phyloP scores from a whole-genome alignment of 1,140 invertebrate genomes.

The Drosophila suzukii region DNA sequence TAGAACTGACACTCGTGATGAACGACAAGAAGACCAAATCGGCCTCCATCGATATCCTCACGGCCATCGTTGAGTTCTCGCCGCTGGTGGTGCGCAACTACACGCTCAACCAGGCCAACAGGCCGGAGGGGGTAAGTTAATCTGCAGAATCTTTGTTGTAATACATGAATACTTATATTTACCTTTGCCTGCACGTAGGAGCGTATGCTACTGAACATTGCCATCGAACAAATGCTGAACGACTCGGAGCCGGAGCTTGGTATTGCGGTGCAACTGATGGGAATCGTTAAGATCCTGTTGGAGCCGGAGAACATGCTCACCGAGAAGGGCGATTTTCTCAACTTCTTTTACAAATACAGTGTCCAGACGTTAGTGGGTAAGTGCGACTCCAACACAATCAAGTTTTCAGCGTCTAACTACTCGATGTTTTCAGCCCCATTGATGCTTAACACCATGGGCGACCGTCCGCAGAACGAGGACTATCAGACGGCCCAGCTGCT shows the following conservation, averaged over 20 bases:
- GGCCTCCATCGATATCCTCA: constrained; percentile 98
- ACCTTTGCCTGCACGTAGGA: constrained; percentile 86
- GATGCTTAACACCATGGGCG: constrained; percentile 94
- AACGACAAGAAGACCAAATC: constrained; percentile 97
- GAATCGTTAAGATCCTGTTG: constrained; percentile 95
- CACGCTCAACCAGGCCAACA: constrained; percentile 95
- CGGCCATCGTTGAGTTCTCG: constrained; percentile 99
- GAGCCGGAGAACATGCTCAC: constrained; percentile 99
- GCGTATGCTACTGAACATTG: constrained; percentile 97
- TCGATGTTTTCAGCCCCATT: constrained; percentile 89
- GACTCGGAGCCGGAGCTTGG: constrained; percentile 96
- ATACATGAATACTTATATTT: background rate
- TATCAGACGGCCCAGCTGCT: constrained; percentile 98
- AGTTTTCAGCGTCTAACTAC: background rate
- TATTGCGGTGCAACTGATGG: constrained; percentile 97
- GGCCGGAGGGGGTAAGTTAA: constrained; percentile 91
- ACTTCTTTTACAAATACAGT: constrained; percentile 99
- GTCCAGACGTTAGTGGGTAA: constrained; percentile 96
- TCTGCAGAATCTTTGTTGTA: no score
- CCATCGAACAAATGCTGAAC: constrained; percentile 98
- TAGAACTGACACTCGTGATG: constrained; percentile 97
- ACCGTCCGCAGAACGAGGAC: constrained; percentile 95
- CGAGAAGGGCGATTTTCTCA: constrained; percentile 99
- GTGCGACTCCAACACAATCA: background rate
- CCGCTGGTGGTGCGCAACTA: constrained; percentile 99